Percentiles rank a stretch among this genome's conserved stretches.
Conservation (phyloP, 2,888 invertebrate species). For the Melipona bicolor region DNA sequence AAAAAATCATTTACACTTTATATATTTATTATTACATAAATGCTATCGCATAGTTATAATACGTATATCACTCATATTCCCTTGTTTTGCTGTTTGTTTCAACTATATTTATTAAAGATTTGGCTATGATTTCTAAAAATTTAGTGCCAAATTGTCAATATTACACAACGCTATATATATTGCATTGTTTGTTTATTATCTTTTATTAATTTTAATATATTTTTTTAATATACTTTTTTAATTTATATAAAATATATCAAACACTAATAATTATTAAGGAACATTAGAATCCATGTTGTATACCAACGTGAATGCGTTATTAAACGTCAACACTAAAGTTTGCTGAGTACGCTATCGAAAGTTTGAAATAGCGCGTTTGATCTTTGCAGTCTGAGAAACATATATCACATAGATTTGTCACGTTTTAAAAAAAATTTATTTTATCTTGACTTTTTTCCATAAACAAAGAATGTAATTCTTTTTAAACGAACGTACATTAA, state of each 20-base stretch:
- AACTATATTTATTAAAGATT: constrained; percentile 30
- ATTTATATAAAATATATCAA: not conserved
- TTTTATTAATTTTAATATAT: not conserved
- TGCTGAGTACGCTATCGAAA: constrained; percentile 4
- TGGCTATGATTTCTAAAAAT: constrained; percentile 5
- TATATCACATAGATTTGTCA: not conserved
- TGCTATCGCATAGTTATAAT: constrained; percentile 34
- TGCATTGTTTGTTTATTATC: constrained; percentile 7
- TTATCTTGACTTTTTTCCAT: not conserved
- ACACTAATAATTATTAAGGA: not conserved
- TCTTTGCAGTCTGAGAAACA: constrained; percentile 45
- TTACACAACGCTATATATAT: not conserved
- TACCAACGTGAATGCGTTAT: not conserved
- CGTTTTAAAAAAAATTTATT: not conserved
- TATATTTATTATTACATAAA: constrained; percentile 20
- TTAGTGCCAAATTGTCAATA: constrained; percentile 27
- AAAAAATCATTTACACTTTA: constrained; percentile 7
- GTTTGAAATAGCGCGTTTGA: constrained; percentile 53
- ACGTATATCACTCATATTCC: constrained; percentile 38
- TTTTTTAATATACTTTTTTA: not conserved
- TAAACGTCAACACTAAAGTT: constrained; percentile 25
- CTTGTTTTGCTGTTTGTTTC: constrained; percentile 1
- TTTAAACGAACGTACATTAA: not conserved
- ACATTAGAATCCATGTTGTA: not conserved
- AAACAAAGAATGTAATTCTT: not conserved